Percentiles rank a stretch among this genome's conserved stretches.
phyloP scores from a whole-genome alignment of 53 echinoderm and acorn worm species.

The Echinarachnius parma region DNA sequence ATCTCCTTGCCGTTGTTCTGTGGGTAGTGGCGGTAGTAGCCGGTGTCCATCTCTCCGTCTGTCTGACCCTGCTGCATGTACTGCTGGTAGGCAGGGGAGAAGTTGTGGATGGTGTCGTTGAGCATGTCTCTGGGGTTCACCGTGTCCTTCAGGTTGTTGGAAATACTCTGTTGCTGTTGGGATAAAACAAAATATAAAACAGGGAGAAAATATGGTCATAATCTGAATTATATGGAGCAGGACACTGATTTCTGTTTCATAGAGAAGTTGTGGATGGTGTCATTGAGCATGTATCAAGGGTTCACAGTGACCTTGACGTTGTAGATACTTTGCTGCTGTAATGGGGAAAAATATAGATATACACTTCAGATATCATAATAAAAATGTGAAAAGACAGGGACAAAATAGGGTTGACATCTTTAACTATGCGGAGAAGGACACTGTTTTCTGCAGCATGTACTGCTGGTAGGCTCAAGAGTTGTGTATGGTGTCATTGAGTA shows the following conservation, averaged over 20 bases:
- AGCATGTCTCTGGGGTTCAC: slow-evolving; percentile 96
- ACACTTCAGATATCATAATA: too few relatives aligned
- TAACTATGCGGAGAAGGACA: too few relatives aligned
- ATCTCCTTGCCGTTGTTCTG: slow-evolving; percentile 43
- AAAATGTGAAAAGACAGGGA: too few relatives aligned
- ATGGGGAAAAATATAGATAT: too few relatives aligned
- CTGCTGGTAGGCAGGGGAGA: slow-evolving; percentile 96
- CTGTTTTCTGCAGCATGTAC: slow-evolving; percentile 99
- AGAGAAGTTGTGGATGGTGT: too few relatives aligned
- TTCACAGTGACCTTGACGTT: too few relatives aligned
- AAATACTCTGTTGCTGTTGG: slow-evolving; percentile 74
- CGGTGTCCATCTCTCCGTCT: slow-evolving; percentile 65
- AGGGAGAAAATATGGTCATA: background rate
- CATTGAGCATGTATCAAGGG: too few relatives aligned
- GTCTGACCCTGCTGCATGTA: slow-evolving; percentile 89
- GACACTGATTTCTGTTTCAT: too few relatives aligned
- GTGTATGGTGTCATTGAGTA: slow-evolving; percentile 98
- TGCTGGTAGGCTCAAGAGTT: slow-evolving; percentile 97
- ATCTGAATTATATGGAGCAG: too few relatives aligned
- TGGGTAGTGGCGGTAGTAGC: slow-evolving; percentile 64
- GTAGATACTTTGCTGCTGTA: too few relatives aligned
- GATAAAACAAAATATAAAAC: background rate
- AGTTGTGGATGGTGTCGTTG: slow-evolving; percentile 98
- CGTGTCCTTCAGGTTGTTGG: slow-evolving; percentile 94
- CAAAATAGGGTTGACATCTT: too few relatives aligned